Percentiles rank a stretch among this genome's conserved stretches.
Conservation (phyloP, 2,888 invertebrate species). For the Crossocerus cetratus region DNA sequence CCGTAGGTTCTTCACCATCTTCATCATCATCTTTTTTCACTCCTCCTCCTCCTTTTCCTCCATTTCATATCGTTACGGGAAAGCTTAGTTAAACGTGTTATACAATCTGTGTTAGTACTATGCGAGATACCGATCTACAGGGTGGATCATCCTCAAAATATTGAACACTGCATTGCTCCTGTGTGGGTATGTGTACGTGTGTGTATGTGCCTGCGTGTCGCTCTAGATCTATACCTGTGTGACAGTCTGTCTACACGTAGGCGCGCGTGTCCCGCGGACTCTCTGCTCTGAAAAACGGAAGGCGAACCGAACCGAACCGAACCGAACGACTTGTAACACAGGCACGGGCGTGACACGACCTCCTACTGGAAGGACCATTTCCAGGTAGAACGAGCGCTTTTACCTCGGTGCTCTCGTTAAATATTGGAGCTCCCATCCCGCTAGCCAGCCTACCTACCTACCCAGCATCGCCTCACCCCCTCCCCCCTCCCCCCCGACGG, state of each 20-base stretch:
- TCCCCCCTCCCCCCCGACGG: background rate
- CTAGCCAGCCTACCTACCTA: too few relatives aligned
- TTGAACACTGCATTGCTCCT: slow-evolving; percentile 52
- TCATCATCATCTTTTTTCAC: slow-evolving; percentile 36
- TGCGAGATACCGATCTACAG: slow-evolving; percentile 61
- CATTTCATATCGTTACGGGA: slow-evolving; percentile 62
- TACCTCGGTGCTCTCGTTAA: background rate
- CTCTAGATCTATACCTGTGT: background rate
- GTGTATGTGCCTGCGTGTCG: background rate
- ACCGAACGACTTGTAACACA: slow-evolving; percentile 17
- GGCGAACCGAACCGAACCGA: slow-evolving; percentile 36
- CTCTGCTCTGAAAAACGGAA: slow-evolving; percentile 4
- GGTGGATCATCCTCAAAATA: slow-evolving; percentile 50
- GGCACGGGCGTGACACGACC: slow-evolving; percentile 21
- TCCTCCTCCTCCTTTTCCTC: slow-evolving; percentile 32
- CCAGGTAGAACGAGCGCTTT: background rate
- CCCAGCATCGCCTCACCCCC: too few relatives aligned
- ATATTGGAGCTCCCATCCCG: background rate
- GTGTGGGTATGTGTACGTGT: slow-evolving; percentile 4
- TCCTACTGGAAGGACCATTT: slow-evolving; percentile 22
- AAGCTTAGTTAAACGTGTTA: slow-evolving; percentile 69
- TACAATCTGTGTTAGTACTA: slow-evolving; percentile 55
- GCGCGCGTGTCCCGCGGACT: slow-evolving; percentile 3
- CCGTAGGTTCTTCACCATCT: slow-evolving; percentile 61
- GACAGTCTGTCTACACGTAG: background rate